These are phyloP conservation scores for Molossus molossus DNA, from an alignment of 2,797 vertebrate species.

Conservation along the genomic window DNA sequence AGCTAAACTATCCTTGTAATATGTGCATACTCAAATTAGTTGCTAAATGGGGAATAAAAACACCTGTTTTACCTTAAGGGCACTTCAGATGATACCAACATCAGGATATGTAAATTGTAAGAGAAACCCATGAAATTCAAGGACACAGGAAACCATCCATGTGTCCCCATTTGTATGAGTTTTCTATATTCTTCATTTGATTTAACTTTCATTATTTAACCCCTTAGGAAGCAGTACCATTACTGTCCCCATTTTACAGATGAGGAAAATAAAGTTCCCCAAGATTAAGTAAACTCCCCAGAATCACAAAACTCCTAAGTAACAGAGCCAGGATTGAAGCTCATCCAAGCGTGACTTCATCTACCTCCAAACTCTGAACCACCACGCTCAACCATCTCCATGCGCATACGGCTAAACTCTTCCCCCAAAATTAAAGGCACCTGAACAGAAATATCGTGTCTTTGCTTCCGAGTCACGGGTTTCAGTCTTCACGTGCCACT, in stretches of 20 bases:
- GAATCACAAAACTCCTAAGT: background rate
- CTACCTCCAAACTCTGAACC: background rate
- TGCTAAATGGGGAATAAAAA: conserved; percentile 13
- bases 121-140: background rate
- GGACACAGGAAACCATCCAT: background rate
- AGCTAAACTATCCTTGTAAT: background rate
- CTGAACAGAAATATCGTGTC: background rate
- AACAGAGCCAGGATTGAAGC: background rate
- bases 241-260: background rate
- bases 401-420: fast-evolving
- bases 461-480: background rate
- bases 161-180: background rate
- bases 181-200: background rate
- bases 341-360: background rate
- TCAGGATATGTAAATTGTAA: background rate
- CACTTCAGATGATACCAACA: conserved; percentile 1
- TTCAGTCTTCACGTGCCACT: background rate
- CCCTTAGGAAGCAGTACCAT: background rate
- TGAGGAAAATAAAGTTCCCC: background rate
- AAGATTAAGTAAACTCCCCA: background rate
- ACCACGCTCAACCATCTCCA: background rate
- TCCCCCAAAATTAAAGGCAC: background rate
- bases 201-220: background rate
- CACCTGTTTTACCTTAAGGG: background rate
- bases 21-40: background rate